Evolutionary conservation across 2,797 vertebrate species (phyloP), one percentile per base, ranked within the genome.

Genomic region (Sphaeramia orbicularis): DNA sequence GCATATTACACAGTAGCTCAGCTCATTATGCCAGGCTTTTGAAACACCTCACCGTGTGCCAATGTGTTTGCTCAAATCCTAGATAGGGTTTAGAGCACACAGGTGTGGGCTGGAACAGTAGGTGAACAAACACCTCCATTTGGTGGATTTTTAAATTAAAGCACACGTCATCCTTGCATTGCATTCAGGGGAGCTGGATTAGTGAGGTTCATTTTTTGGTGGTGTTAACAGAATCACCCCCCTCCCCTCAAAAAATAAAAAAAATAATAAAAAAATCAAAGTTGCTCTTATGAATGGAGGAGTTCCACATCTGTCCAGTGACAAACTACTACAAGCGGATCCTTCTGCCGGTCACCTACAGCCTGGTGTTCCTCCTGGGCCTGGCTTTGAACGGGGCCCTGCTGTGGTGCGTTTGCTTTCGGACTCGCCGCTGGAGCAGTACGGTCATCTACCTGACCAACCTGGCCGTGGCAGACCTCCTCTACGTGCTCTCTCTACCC

Each of bases 391-490:
- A 94, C 4, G 57, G 75, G 0, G 32, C 45, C 0, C 54, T 92
- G 49, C 40, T 93, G 43, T 86, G 90, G 89, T 48, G 81, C 27
- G 69, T 85, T 21, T 82, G 75, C 52, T 7, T 4, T 15, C 71
- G 58, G 14, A 65, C 69, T 48, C 77, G 87, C 51, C 72, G 10
- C 42, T 80, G 89, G 89, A 88, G 74, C 64, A 71, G 85, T 55
- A 78, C 80, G 10, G 61, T 82, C 15, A 67, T 89, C 79, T 92
- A 91, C 48, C 43, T 91, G 69, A 74, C 61, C 57, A 94, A 93
- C 78, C 80, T 94, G 38, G 85, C 91, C 8, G 77, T 87, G 58
- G 86, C 92, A 0, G 87, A 94, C 51, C 79, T 93, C 10, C 84
- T 93, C 0, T 93, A 86, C 2, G 61, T 93, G 36, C 65, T 85